Evolutionary conservation across 2,888 invertebrate species (phyloP).

Genomic region (Hirtodrosophila confusa): DNA sequence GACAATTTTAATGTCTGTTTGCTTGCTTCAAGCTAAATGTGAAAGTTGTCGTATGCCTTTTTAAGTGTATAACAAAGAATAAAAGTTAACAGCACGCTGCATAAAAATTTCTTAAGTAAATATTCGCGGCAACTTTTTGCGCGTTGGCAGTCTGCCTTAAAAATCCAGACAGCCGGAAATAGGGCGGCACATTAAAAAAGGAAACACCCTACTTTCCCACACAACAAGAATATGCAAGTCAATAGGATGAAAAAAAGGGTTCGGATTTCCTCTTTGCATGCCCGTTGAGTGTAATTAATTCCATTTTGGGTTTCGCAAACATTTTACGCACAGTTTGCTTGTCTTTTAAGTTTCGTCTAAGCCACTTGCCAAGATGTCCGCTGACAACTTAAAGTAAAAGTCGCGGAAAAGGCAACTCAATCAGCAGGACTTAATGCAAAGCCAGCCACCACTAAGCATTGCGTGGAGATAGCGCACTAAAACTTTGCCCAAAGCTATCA

Average conservation of each 20-base stretch:
- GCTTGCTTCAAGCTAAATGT: slow-evolving; percentile 17
- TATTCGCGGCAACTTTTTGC: slow-evolving; percentile 59
- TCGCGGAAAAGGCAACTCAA: slow-evolving; percentile 64
- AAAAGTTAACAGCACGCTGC: slow-evolving; percentile 45
- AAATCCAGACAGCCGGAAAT: slow-evolving; percentile 49
- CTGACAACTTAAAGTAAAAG: slow-evolving; percentile 73
- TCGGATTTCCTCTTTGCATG: slow-evolving; percentile 20
- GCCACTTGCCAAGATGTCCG: slow-evolving; percentile 66
- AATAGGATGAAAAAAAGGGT: slow-evolving; percentile 32
- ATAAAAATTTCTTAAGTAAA: slow-evolving; percentile 60
- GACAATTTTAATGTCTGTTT: slow-evolving; percentile 11
- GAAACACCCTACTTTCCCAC: slow-evolving; percentile 6
- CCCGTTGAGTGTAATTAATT: slow-evolving; percentile 78
- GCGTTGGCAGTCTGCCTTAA: slow-evolving; percentile 24
- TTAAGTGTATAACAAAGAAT: slow-evolving; percentile 22
- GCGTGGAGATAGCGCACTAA: slow-evolving; percentile 21
- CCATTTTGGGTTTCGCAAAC: slow-evolving; percentile 73
- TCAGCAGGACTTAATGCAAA: slow-evolving; percentile 63
- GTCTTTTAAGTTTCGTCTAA: slow-evolving; percentile 74
- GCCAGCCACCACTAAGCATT: slow-evolving; percentile 25
- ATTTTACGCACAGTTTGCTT: slow-evolving; percentile 78
- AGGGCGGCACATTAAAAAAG: slow-evolving; percentile 48
- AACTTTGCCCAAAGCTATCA: slow-evolving; percentile 53
- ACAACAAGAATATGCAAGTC: slow-evolving; percentile 37
- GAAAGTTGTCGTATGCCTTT: slow-evolving; percentile 25